Percentiles rank a stretch among this genome's conserved stretches.
These are phyloP conservation scores for Fringilla coelebs DNA, from an alignment of 2,797 vertebrate species.

Conservation along the genomic window DNA sequence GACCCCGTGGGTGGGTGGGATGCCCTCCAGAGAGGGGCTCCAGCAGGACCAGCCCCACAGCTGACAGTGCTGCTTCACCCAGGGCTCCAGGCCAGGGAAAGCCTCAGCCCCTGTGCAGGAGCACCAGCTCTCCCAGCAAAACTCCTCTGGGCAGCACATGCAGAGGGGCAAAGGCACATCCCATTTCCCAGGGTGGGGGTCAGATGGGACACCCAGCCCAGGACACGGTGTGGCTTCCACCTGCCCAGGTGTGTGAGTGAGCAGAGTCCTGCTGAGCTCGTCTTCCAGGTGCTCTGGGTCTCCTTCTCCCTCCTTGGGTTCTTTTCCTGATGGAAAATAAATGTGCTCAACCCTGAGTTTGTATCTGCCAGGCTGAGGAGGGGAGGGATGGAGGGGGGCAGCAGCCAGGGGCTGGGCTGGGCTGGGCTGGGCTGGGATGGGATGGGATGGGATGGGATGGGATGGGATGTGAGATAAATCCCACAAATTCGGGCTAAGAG, in stretches of 20 bases:
- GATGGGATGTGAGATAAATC: neutral
- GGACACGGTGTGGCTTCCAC: fast-evolving
- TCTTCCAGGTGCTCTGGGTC: neutral
- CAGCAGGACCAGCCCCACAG: neutral
- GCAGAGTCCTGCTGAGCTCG: neutral
- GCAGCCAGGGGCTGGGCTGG: no score
- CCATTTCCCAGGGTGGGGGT: fast-evolving
- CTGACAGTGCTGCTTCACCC: neutral
- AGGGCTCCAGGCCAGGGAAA: neutral
- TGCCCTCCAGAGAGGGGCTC: neutral
- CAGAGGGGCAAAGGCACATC: neutral
- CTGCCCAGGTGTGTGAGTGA: neutral
- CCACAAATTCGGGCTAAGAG: fast-evolving
- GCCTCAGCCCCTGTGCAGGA: neutral
- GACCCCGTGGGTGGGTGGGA: neutral
- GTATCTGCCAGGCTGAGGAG: neutral
- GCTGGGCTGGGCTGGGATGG: no score
- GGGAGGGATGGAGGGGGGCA: neutral
- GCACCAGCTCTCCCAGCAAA: neutral
- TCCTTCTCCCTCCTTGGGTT: neutral
- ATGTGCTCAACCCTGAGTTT: neutral
- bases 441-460: no score
- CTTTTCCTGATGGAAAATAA: neutral
- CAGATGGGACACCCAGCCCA: neutral
- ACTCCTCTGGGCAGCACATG: neutral